phyloP scores from a whole-genome alignment of 2,888 invertebrate species.

The Tuta absoluta region DNA sequence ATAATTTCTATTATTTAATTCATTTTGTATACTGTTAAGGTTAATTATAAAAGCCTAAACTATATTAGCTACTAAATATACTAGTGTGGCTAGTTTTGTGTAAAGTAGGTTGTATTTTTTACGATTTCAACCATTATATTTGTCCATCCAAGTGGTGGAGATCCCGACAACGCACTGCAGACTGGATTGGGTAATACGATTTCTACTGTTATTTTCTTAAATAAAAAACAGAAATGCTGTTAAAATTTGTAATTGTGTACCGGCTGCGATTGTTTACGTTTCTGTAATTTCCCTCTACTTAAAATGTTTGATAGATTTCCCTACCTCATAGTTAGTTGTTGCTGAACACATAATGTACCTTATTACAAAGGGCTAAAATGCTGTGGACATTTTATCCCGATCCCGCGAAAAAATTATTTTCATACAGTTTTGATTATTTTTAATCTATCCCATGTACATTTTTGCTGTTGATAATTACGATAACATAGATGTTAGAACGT shows the following conservation, averaged over 20 bases:
- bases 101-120: not conserved
- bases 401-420: not conserved
- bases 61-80: not conserved
- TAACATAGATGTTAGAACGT: slow-evolving; percentile 23
- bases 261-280: slow-evolving; percentile 62
- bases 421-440: not conserved
- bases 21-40: not conserved
- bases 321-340: not conserved
- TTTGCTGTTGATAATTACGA: not conserved
- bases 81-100: slow-evolving; percentile 3
- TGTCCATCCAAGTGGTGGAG: slow-evolving; percentile 67
- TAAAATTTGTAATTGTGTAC: slow-evolving; percentile 29
- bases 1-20: not conserved
- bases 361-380: not conserved
- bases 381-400: not conserved
- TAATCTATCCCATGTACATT: not conserved
- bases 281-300: not conserved
- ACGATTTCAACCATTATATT: slow-evolving; percentile 60
- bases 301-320: not conserved
- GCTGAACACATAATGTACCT: not conserved
- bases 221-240: not conserved
- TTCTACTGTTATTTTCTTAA: slow-evolving; percentile 24
- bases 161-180: slow-evolving; percentile 50
- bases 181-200: slow-evolving; percentile 46
- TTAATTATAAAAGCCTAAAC: not conserved